phyloP scores from a whole-genome alignment of 2,797 vertebrate species.

The Champsocephalus gunnari region DNA sequence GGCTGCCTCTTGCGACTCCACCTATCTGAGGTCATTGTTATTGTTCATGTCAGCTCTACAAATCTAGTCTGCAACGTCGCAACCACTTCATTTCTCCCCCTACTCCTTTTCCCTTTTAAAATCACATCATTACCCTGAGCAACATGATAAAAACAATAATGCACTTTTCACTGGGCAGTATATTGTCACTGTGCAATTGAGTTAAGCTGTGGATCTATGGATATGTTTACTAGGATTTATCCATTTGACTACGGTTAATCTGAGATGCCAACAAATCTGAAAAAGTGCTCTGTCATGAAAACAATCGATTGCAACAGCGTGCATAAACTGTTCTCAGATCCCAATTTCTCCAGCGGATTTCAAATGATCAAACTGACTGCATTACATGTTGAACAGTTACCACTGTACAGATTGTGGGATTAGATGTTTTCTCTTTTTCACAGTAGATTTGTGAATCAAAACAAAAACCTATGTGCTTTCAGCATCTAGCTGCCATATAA shows the following conservation, averaged over 20 bases:
- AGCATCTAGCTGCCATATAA: slow-evolving; percentile 89
- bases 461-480: slow-evolving; percentile 81
- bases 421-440: slow-evolving; percentile 83
- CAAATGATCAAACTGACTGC: slow-evolving; percentile 74
- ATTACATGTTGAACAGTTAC: slow-evolving; percentile 91
- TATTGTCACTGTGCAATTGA: slow-evolving; percentile 91
- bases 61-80: slow-evolving; percentile 63
- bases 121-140: slow-evolving; percentile 92
- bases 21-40: slow-evolving; percentile 76
- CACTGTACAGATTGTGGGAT: slow-evolving; percentile 94
- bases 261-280: slow-evolving; percentile 62
- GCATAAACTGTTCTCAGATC: slow-evolving; percentile 63
- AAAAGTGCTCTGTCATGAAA: slow-evolving; percentile 74
- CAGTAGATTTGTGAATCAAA: slow-evolving; percentile 82
- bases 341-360: slow-evolving; percentile 48
- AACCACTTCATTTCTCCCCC: slow-evolving; percentile 51
- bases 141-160: slow-evolving; percentile 96
- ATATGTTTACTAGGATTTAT: slow-evolving; percentile 54
- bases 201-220: slow-evolving; percentile 73
- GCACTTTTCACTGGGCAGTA: slow-evolving; percentile 95
- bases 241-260: slow-evolving; percentile 59
- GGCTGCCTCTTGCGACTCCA: slow-evolving; percentile 68
- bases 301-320: slow-evolving; percentile 73
- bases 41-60: slow-evolving; percentile 68
- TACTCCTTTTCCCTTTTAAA: slow-evolving; percentile 47